A percentile compares a stretch with the other conserved stretches of the same genome.
Evolutionary conservation across 2,888 invertebrate species (phyloP).

Genomic region (Melikaiella ostensackeni): DNA sequence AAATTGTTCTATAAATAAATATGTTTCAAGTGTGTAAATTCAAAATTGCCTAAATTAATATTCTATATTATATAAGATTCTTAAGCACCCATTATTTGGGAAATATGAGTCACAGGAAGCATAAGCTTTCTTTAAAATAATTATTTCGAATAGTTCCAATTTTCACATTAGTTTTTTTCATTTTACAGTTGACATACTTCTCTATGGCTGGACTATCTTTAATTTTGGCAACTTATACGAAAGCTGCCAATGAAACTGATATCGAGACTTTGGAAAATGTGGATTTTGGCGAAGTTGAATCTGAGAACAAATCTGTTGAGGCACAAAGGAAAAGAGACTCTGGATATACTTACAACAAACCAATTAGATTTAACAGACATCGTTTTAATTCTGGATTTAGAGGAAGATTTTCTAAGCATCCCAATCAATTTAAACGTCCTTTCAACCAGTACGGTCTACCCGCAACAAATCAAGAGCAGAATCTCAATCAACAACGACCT

Average conservation of each 20-base stretch:
- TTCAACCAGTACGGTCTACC: conserved; percentile 70
- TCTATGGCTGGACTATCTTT: conserved; percentile 53
- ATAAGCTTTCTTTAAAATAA: background rate
- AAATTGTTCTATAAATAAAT: no score
- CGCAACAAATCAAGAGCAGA: conserved; percentile 46
- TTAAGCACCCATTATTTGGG: background rate
- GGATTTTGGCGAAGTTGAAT: conserved; percentile 35
- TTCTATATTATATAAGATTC: no score
- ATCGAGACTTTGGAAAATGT: conserved; percentile 33
- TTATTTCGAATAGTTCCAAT: background rate
- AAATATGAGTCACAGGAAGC: background rate
- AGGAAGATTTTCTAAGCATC: conserved; percentile 59
- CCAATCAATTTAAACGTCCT: conserved; percentile 63
- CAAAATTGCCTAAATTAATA: no score
- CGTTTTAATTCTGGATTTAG: conserved; percentile 57
- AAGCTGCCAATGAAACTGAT: conserved; percentile 45
- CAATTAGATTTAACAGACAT: conserved; percentile 52
- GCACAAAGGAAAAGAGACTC: conserved; percentile 68
- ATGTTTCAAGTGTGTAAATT: no score
- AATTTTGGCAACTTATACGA: conserved; percentile 48
- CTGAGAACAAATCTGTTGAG: conserved; percentile 54
- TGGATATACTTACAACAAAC: conserved; percentile 65
- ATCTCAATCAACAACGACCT: conserved; percentile 41
- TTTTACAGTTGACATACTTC: conserved; percentile 58
- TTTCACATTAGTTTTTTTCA: conserved; percentile 9